Evolutionary conservation across 2,113 vertebrate genomes (phyloP).

Genomic region (Neolamprologus kungweensis): DNA sequence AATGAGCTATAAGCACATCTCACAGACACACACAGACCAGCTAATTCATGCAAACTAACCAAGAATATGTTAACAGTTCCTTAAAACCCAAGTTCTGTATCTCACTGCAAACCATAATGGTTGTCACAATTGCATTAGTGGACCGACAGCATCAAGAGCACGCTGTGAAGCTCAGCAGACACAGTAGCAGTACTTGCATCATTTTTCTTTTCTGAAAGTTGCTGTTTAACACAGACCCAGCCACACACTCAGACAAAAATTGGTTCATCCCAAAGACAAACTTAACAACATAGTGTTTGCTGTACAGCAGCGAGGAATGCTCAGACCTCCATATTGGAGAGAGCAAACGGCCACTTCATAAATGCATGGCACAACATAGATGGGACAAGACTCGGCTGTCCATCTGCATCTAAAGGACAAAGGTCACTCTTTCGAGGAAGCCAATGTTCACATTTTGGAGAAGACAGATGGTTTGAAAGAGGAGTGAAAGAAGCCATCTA

Average conservation of each 20-base stretch:
- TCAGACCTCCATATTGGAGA: fast-evolving
- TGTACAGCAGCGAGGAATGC: background rate
- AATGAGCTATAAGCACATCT: background rate
- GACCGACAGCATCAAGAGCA: background rate
- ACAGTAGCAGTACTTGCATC: background rate
- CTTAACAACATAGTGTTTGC: background rate
- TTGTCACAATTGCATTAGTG: background rate
- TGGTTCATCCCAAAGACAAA: background rate
- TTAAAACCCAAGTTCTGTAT: background rate
- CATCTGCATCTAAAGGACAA: background rate
- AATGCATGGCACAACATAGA: background rate
- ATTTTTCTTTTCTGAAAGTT: background rate
- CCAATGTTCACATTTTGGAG: background rate
- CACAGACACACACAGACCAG: background rate
- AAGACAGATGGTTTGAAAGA: fast-evolving
- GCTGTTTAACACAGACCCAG: background rate
- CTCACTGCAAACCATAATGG: fast-evolving
- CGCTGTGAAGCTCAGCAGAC: fast-evolving
- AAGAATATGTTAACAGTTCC: fast-evolving
- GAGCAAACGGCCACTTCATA: fast-evolving
- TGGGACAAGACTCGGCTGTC: fast-evolving
- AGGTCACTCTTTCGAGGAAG: background rate
- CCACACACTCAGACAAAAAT: background rate
- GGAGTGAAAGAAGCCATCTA: background rate
- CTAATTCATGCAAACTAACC: background rate